phyloP scores from a whole-genome alignment of 2,797 vertebrate species.

The Tenualosa ilisha region DNA sequence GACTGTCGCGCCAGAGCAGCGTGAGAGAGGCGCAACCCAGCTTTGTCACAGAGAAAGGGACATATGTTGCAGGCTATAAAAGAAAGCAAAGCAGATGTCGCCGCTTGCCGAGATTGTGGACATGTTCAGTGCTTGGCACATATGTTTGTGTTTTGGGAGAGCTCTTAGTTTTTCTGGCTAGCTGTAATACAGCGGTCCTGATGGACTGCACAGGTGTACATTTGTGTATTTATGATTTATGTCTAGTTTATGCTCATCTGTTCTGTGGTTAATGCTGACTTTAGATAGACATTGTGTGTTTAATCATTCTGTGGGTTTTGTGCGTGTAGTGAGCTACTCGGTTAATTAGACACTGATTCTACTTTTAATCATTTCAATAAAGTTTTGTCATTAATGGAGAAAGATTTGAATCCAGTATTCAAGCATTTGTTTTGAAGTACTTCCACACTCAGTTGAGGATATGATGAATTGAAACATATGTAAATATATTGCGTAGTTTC shows the following conservation, averaged over 20 bases:
- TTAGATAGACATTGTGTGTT: not conserved
- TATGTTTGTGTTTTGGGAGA: conserved; percentile 58
- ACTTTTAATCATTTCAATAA: not conserved
- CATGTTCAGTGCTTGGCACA: conserved; percentile 65
- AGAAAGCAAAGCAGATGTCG: conserved; percentile 83
- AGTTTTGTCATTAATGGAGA: not conserved
- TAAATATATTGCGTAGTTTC: not conserved
- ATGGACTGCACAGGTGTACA: not conserved
- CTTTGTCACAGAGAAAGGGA: conserved; percentile 72
- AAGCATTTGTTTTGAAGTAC: not conserved
- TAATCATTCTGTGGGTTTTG: not conserved
- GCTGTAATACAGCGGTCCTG: not conserved
- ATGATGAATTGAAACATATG: not conserved
- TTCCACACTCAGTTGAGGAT: not conserved
- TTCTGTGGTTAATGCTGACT: not conserved
- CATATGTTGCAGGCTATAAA: conserved; percentile 78
- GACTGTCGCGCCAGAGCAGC: conserved; percentile 77
- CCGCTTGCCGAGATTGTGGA: conserved; percentile 70
- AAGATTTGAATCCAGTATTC: not conserved
- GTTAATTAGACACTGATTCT: not conserved
- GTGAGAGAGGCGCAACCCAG: conserved; percentile 66
- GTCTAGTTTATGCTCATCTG: conserved; percentile 18
- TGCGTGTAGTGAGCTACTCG: not conserved
- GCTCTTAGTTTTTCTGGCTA: not conserved
- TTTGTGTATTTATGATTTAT: not conserved